Evolutionary conservation across 2,888 invertebrate genomes (phyloP).

Genomic region (Baronia brevicornis): DNA sequence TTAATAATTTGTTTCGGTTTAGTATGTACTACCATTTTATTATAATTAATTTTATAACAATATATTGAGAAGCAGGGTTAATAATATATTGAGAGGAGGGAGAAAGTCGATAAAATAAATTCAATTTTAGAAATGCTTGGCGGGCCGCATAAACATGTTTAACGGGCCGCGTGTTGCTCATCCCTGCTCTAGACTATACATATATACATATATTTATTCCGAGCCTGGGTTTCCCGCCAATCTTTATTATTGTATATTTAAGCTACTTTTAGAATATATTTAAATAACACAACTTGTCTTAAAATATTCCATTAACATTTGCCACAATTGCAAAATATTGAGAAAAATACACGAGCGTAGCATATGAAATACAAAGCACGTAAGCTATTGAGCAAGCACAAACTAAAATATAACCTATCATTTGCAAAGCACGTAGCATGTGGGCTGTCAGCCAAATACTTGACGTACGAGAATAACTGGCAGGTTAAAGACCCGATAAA

Average conservation of each 20-base stretch:
- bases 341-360: neutral
- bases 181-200: too few species aligned
- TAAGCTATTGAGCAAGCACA: slow-evolving; percentile 7
- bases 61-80: too few species aligned
- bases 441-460: slow-evolving; percentile 10
- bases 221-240: too few species aligned
- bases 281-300: neutral
- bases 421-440: slow-evolving; percentile 6
- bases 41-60: too few species aligned
- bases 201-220: too few species aligned
- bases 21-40: too few species aligned
- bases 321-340: neutral
- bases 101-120: too few species aligned
- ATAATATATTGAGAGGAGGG: too few species aligned
- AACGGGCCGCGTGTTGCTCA: too few species aligned
- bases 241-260: neutral
- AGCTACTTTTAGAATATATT: neutral
- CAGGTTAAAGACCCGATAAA: slow-evolving; percentile 14
- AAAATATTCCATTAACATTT: neutral
- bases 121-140: too few species aligned
- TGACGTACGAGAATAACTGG: slow-evolving; percentile 1
- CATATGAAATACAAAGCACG: neutral
- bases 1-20: too few species aligned
- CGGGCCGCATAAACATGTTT: too few species aligned
- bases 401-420: slow-evolving; percentile 4